A percentile compares a stretch with the other conserved stretches of the same genome.
phyloP scores from a whole-genome alignment of 1,140 invertebrate genomes.

The Mamestra configurata region DNA sequence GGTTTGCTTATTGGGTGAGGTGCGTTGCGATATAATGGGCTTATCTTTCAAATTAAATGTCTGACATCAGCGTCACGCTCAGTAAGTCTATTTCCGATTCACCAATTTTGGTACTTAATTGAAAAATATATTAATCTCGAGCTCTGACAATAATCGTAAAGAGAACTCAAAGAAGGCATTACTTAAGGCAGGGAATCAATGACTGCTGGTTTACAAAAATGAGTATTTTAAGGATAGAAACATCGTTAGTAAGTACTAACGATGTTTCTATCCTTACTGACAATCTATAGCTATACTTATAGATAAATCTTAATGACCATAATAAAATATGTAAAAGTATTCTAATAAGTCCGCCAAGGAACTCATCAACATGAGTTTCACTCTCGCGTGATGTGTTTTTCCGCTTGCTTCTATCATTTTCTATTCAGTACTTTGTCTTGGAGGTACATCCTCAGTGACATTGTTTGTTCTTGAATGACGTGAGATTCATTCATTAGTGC shows the following conservation, averaged over 20 bases:
- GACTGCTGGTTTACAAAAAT: no score
- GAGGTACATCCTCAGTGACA: conserved; percentile 36
- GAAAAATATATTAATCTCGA: no score
- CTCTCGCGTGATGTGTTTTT: background rate
- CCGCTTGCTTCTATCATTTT: conserved; percentile 1
- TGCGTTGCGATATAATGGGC: background rate
- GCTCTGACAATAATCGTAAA: no score
- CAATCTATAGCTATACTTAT: background rate
- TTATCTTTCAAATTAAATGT: no score
- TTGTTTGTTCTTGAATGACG: conserved; percentile 21
- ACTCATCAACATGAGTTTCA: conserved; percentile 19
- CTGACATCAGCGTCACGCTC: no score
- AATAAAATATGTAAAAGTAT: background rate
- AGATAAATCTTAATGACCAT: background rate
- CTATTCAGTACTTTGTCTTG: background rate
- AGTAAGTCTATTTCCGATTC: no score
- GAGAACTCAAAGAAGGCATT: no score
- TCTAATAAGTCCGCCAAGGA: background rate
- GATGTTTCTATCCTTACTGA: background rate
- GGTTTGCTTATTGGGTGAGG: no score
- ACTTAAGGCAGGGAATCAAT: no score
- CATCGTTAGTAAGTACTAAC: no score
- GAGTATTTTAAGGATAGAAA: no score
- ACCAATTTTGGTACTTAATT: no score
- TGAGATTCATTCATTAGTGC: conserved; percentile 22